These are phyloP conservation scores for Periophthalmodon schlosseri DNA, from an alignment of 2,113 vertebrate genomes.

Conservation along the genomic window DNA sequence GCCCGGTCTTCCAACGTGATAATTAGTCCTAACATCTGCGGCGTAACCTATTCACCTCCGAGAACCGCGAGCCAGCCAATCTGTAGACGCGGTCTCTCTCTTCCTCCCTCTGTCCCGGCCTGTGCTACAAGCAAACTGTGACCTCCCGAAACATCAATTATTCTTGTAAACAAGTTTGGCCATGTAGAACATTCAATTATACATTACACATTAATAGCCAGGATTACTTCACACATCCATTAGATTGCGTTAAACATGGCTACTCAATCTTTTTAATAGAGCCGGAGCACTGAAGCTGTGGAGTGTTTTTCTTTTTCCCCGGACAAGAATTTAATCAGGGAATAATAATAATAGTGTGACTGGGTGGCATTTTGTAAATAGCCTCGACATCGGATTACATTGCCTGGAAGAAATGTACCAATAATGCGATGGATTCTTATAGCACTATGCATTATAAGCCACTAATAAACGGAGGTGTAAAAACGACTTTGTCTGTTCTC, in stretches of 20 bases:
- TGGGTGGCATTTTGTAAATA: constrained; percentile 40
- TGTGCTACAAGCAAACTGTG: constrained; percentile 43
- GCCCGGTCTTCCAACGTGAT: constrained; percentile 11
- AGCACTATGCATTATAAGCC: background rate
- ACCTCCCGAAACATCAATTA: constrained; percentile 68
- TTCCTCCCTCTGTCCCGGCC: constrained; percentile 11
- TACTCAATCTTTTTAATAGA: constrained; percentile 75
- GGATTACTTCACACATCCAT: constrained; percentile 73
- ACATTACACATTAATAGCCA: constrained; percentile 78
- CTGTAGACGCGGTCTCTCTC: background rate
- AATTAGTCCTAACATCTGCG: constrained; percentile 32
- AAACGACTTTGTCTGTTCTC: background rate
- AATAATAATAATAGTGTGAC: constrained; percentile 46
- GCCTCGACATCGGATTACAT: constrained; percentile 19
- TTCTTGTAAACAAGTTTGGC: constrained; percentile 70
- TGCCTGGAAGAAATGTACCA: constrained; percentile 6
- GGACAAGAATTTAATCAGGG: constrained; percentile 58
- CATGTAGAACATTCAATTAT: constrained; percentile 80
- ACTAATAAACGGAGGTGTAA: background rate
- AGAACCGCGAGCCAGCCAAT: background rate
- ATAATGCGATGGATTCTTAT: background rate
- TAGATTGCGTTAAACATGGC: constrained; percentile 65
- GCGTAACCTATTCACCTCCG: constrained; percentile 36
- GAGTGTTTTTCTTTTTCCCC: constrained; percentile 21
- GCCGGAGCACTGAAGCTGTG: constrained; percentile 53